Base-by-base conservation (phyloP, 1,140 invertebrate genomes). In the Lepidurus arcticus region DNA sequence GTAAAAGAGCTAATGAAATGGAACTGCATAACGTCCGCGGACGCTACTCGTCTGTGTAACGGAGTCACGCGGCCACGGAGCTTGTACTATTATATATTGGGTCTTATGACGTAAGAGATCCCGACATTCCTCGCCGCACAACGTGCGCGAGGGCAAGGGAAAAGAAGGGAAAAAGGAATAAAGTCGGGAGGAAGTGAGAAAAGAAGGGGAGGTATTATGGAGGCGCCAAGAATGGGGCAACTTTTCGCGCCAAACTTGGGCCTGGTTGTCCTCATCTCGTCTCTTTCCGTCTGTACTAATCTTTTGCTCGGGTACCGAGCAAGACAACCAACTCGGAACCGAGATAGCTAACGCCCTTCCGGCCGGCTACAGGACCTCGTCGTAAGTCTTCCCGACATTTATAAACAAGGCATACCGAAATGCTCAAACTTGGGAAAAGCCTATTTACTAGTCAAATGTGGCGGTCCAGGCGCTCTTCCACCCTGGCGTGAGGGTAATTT, bases 201-300 rank as follows among this genome's bases (percentile, higher is more conserved):
- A 34, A 34, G 34, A 34, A 34, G 34, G 34, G 34, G 34, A 34
- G 34, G 34, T 34, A 34, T 34, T 2, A 34, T 34, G 53, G 21
- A 13, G 53, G 16, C 53, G 53, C 53, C 53, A 65, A 65, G 53
- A 65, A 65, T 65, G 53, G 13, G 53, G 53, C 16, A 65, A 21
- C 53, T 65, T 65, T 65, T 65, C 53, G 53, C 53, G 53, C 53
- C 53, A 65, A 65, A 65, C 53, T 65, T 65, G 53, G 34, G 53
- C 21, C 53, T 65, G 53, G 13, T 21, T 65, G 16, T 7, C 21
- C 53, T 65, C 53, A 21, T 16, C 53, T 65, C 21, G 53, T 65
- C 53, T 21, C 53, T 65, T 3, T 65, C 53, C 16, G 1, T 21
- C 53, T 65, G 16, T 16, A 21, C 7, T n/a, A 65, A n/a, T 21